Conservation (phyloP, 2,888 invertebrate species). For the Lobophora halterata region DNA sequence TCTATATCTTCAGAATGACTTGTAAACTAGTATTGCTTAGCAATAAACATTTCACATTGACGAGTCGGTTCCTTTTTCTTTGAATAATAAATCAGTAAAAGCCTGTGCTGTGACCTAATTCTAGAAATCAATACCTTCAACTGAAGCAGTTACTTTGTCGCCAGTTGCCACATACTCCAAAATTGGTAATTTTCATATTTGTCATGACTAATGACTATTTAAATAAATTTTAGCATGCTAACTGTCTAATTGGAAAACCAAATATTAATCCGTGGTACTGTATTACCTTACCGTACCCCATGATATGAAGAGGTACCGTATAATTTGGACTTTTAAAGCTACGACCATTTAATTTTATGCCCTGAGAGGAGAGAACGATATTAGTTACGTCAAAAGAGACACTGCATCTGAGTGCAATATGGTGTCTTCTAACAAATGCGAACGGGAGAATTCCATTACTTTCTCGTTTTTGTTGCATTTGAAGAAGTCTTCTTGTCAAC, state of each 20-base stretch:
- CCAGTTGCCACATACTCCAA: slow-evolving; percentile 14
- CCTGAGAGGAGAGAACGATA: slow-evolving; percentile 9
- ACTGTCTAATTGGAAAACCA: not conserved
- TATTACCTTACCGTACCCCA: not conserved
- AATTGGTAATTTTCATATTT: slow-evolving; percentile 16
- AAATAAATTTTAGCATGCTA: not conserved
- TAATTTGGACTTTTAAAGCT: not conserved
- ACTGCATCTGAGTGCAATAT: slow-evolving; percentile 27
- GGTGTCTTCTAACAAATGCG: slow-evolving; percentile 26
- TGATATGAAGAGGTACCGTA: not conserved
- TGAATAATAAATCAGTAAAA: slow-evolving; percentile 44
- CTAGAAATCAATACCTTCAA: slow-evolving; percentile 38
- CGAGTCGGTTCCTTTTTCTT: slow-evolving; percentile 31
- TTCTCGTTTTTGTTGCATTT: slow-evolving; percentile 11
- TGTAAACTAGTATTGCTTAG: no score
- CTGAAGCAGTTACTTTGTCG: slow-evolving; percentile 25
- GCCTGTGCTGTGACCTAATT: slow-evolving; percentile 42
- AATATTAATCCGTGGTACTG: no score
- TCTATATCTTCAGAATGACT: slow-evolving; percentile 26
- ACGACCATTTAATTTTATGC: not conserved
- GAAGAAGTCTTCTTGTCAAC: not conserved
- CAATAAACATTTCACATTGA: slow-evolving; percentile 29
- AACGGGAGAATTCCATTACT: slow-evolving; percentile 18
- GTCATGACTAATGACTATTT: slow-evolving; percentile 2
- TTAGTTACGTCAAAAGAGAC: slow-evolving; percentile 21